Percentiles rank a stretch among this genome's conserved stretches.
Evolutionary conservation across 1,140 invertebrate species (phyloP).

Genomic region (Gryllus bimaculatus): DNA sequence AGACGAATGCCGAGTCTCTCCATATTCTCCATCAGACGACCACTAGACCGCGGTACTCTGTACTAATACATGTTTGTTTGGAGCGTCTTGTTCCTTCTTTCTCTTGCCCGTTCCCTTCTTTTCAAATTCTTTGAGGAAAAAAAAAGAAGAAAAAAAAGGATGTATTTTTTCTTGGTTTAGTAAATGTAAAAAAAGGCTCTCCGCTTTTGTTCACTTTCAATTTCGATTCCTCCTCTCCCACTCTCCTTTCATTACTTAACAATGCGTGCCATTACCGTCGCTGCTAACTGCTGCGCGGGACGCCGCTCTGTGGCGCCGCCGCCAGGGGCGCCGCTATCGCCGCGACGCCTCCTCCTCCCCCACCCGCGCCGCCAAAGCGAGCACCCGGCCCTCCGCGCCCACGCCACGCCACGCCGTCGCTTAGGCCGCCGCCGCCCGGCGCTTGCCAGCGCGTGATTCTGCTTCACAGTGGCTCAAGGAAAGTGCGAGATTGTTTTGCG

Average conservation of each 20-base stretch:
- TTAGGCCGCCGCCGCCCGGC: too few relatives aligned
- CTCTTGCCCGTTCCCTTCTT: background rate
- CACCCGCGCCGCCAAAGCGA: too few relatives aligned
- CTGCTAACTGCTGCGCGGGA: background rate
- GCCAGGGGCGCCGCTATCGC: too few relatives aligned
- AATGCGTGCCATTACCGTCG: constrained; percentile 1
- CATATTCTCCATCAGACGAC: background rate
- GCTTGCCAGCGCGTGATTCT: too few relatives aligned
- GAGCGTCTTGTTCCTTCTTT: background rate
- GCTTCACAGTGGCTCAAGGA: too few relatives aligned
- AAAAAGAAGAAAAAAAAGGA: background rate
- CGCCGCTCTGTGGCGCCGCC: too few relatives aligned
- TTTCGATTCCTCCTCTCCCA: background rate
- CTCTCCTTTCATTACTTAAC: background rate
- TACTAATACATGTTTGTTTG: constrained; percentile 1
- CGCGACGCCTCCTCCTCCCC: too few relatives aligned
- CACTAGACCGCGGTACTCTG: background rate
- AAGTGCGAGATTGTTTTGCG: too few relatives aligned
- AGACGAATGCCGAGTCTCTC: background rate
- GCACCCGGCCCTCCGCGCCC: too few relatives aligned
- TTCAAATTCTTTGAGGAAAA: background rate
- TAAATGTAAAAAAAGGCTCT: constrained; percentile 1
- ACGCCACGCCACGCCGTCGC: too few relatives aligned
- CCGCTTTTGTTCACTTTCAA: background rate
- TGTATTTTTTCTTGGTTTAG: background rate